Conservation (phyloP, 1,140 invertebrate genomes). For the Heliconius hewitsoni region DNA sequence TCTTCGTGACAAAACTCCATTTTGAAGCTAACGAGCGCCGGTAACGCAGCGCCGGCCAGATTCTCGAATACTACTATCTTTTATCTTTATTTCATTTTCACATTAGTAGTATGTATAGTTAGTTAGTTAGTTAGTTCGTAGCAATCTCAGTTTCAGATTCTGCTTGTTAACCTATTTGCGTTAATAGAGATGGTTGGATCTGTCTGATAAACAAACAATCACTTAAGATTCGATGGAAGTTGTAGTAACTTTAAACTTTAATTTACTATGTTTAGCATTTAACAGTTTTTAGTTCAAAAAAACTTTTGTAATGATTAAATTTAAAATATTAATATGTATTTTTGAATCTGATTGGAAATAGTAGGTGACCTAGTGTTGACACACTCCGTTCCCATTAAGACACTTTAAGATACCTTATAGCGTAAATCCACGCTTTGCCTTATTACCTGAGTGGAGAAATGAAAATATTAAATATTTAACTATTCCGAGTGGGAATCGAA, state of each 20-base stretch:
- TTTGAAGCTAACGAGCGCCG: constrained; percentile 50
- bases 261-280: background rate
- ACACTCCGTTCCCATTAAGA: too few relatives aligned
- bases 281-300: too few relatives aligned
- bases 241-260: background rate
- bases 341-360: too few relatives aligned
- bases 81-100: constrained; percentile 46
- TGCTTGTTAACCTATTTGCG: constrained; percentile 29
- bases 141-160: constrained; percentile 20
- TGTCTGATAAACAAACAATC: constrained; percentile 4
- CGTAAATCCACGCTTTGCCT: too few relatives aligned
- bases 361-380: too few relatives aligned
- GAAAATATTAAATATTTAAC: too few relatives aligned
- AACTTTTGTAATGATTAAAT: too few relatives aligned
- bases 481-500: too few relatives aligned
- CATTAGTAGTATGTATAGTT: constrained; percentile 22
- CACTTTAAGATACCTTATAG: too few relatives aligned
- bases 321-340: too few relatives aligned
- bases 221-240: background rate
- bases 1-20: constrained; percentile 66
- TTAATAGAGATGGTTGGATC: constrained; percentile 19
- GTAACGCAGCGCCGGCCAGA: constrained; percentile 44
- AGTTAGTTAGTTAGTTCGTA: constrained; percentile 21
- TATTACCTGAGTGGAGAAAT: too few relatives aligned
- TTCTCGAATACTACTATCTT: constrained; percentile 48